Evolutionary conservation across 2,888 invertebrate genomes (phyloP), one percentile per base, ranked within the genome.

Genomic region (Xestia c-nigrum): DNA sequence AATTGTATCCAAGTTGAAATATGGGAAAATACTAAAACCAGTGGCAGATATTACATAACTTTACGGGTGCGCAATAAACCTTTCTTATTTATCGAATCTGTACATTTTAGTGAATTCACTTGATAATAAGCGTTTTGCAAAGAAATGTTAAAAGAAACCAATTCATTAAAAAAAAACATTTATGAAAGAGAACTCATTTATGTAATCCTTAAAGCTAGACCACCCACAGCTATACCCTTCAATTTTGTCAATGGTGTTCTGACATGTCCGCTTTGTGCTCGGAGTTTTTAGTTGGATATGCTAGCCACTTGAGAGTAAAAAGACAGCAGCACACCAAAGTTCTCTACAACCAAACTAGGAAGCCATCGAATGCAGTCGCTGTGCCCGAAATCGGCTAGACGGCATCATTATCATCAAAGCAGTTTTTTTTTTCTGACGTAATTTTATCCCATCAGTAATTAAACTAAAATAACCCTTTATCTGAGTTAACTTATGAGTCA

Each of bases 401-500:
- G 31, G 31, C 31, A 31, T 31, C 31, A 31, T 31, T 3, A 31
- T 31, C 31, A 31, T 31, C 31, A 31, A 31, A 2, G 31, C 31
- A 2, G 31, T 31, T 31, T 31, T 31, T 31, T 31, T 31, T 31
- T 31, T 31, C 3, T n/a, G 31, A 55, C 55, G 40, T n/a, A 52
- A 72, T 43, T 9, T 14, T 47, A 82, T 65, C 31, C 21, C 50
- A 82, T 57, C 55, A 38, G 16, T 21, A 64, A 64, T 59, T 59
- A 31, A 21, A 75, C 50, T 65, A 38, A 57, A 74, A 78, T 78
- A 75, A 19, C 43, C 43, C 24, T 52, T 38, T 82, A 81, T 52
- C 82, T 75, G 43, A 64, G 55, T 64, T 81, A 75, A 64, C 31
- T 74, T 46, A 47, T 72, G 64, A 78, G 43, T 78, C 78, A 78